Evolutionary conservation across 2,113 vertebrate genomes (phyloP).

Genomic region (Ginglymostoma cirratum): DNA sequence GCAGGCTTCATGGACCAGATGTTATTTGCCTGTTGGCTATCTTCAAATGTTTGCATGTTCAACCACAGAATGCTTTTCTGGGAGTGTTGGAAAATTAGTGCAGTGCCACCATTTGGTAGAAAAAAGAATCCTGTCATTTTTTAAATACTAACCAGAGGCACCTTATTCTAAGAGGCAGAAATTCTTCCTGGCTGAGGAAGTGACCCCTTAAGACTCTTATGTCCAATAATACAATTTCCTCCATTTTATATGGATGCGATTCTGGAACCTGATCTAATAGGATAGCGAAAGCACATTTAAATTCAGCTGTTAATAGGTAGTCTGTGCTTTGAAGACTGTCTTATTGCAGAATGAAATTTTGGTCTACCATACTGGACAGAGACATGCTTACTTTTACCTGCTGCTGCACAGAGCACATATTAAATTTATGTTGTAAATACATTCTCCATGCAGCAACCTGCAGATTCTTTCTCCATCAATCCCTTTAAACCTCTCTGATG

Average conservation of each 20-base stretch:
- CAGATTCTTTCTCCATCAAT: not conserved
- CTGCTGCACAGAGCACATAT: not conserved
- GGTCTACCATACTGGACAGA: not conserved
- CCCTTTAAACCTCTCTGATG: not conserved
- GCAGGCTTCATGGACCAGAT: not conserved
- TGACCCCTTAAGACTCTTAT: not conserved
- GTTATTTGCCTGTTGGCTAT: not conserved
- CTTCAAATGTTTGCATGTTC: not conserved
- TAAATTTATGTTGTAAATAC: not conserved
- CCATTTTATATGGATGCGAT: not conserved
- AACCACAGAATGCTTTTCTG: not conserved
- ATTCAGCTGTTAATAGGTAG: conserved; percentile 4
- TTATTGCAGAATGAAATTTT: not conserved
- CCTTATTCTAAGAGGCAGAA: not conserved
- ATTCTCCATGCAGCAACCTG: not conserved
- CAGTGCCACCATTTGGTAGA: not conserved
- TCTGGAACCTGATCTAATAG: not conserved
- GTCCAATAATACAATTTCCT: not conserved
- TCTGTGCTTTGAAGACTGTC: not conserved
- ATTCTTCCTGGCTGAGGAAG: not conserved
- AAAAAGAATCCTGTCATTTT: not conserved
- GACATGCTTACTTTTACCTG: not conserved
- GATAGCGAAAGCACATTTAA: not conserved
- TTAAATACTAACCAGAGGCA: not conserved
- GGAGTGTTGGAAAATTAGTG: not conserved